Conservation (phyloP, 1,140 invertebrate genomes). For the Chrysomallon squamiferum region DNA sequence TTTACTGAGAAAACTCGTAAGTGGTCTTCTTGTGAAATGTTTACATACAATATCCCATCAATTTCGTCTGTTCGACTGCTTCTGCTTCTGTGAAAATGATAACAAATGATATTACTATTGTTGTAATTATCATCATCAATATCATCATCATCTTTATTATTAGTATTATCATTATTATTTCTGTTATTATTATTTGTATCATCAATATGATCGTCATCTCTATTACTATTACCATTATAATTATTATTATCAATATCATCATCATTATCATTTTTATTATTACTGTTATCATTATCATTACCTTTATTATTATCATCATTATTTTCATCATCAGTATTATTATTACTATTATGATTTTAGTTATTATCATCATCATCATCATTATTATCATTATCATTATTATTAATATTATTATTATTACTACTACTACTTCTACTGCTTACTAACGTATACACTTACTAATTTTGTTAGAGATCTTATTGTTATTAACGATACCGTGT, state of each 20-base stretch:
- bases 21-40: too few species aligned
- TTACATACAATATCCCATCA: too few species aligned
- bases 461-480: neutral
- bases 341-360: neutral
- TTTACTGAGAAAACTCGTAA: too few species aligned
- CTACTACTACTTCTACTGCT: neutral
- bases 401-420: neutral
- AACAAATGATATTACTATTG: neutral
- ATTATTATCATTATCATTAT: neutral
- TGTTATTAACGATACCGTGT: neutral
- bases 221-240: neutral
- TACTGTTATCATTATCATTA: neutral
- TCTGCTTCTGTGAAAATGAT: neutral
- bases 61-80: constrained; percentile 3
- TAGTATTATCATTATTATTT: neutral
- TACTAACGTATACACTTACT: neutral
- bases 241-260: neutral
- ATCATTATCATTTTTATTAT: neutral
- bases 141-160: neutral
- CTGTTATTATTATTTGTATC: neutral
- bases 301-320: neutral
- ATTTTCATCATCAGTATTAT: neutral
- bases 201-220: neutral
- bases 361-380: neutral
- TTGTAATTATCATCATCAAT: neutral